Base-by-base conservation (phyloP, 1,140 invertebrate genomes). In the Macrocentrus cingulum region DNA sequence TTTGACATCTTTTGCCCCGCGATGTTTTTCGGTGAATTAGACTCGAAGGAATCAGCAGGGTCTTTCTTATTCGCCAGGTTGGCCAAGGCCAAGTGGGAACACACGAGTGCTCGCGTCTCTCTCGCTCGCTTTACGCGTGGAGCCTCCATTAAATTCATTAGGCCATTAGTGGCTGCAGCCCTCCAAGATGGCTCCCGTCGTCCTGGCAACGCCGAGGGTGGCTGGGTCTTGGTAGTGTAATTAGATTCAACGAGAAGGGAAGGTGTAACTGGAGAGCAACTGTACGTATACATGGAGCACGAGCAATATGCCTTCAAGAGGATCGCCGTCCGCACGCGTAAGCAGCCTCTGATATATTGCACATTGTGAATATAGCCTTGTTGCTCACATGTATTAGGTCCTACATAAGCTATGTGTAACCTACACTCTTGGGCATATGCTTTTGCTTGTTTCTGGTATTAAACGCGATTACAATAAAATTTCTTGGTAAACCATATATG, bases 61-160 rank as follows among this genome's bases (percentile, higher is more conserved):
- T 34, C 39, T 42, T 9, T 5, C 29, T 16, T 42, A 39, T 19
- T 13, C 19, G 20, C 18, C 34, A 50, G 23, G 46, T 18, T 46
- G 18, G 19, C 8, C 46, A 49, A 49, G 25, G 25, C 19, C 32
- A 37, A 22, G 41, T 16, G 41, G 18, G 41, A 18, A 51, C 11
- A 25, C 9, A 49, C 18, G 23, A 49, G 13, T 51, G 23, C 16
- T 13, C 5, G 34, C 32, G 57, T 44, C 59, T 59, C 56, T 60
- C 55, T 57, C 61, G 59, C 61, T 69, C 64, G 56, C 58, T 56
- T 61, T 50, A 60, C 67, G 67, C 64, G 59, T 60, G 73, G 71
- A 73, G 70, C 75, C 75, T 79, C 77, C 75, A 79, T 80, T 80
- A 80, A 80, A 80, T 80, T 80, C 77, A 80, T 80, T 80, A 80